These are phyloP conservation scores for Amphiprion ocellaris DNA, from an alignment of 2,113 vertebrate genomes.

Conservation along the genomic window DNA sequence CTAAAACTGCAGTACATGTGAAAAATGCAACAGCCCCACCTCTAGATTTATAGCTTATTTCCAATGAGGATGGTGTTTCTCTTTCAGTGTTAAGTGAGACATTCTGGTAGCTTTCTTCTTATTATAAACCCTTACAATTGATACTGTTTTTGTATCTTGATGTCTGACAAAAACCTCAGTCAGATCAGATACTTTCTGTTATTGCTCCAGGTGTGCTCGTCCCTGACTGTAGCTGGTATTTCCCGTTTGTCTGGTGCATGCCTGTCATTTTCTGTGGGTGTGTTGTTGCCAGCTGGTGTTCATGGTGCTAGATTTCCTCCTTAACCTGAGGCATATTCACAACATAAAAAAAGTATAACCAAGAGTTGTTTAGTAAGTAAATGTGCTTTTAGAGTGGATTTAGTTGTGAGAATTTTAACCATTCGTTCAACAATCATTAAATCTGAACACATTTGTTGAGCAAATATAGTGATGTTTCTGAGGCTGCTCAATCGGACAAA, in stretches of 20 bases:
- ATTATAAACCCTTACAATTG: no score
- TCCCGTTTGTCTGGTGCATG: slow-evolving; percentile 70
- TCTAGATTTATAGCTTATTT: no score
- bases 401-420: neutral
- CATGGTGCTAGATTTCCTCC: neutral
- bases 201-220: neutral
- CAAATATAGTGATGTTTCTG: neutral
- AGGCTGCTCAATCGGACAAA: neutral
- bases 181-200: neutral
- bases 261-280: slow-evolving; percentile 38
- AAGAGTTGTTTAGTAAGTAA: neutral
- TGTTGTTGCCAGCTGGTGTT: slow-evolving; percentile 43
- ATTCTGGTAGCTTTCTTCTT: no score
- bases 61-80: no score
- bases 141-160: neutral
- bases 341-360: neutral
- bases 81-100: no score
- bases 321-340: slow-evolving; percentile 6
- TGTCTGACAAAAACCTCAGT: slow-evolving; percentile 2
- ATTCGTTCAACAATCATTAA: neutral
- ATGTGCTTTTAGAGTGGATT: neutral
- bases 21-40: no score
- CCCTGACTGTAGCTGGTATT: slow-evolving; percentile 53
- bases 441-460: neutral
- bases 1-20: no score